Evolutionary conservation across 1,140 invertebrate genomes (phyloP), one percentile per base, ranked within the genome.

Genomic region (Papilio glaucus): DNA sequence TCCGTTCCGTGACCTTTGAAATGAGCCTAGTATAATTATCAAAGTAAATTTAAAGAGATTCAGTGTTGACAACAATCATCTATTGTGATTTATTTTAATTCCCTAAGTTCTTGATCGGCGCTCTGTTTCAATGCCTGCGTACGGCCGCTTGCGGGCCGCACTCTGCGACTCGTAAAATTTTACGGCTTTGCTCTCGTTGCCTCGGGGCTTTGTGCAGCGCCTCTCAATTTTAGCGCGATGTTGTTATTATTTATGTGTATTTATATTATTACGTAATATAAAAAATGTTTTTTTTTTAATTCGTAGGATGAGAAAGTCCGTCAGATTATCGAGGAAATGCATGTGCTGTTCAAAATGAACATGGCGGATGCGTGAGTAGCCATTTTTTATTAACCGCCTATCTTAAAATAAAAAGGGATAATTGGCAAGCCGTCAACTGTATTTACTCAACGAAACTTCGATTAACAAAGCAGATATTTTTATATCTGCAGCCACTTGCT

Each of bases 281-380:
- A n/a, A n/a, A n/a, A n/a, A n/a, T n/a, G n/a, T n/a, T n/a, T n/a
- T n/a, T n/a, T 67, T 65, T 72, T 72, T 71, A n/a, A 4, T 69
- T 89, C 86, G 8, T 73, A 92, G 89, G 90, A 92, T 83, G 90
- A 91, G 26, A 89, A 89, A 77, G 84, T 92, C 39, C 79, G 89
- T 0, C 89, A 91, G 71, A 91, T 92, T 45, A 77, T 91, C 7
- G 88, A 92, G 72, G 90, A 92, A 81, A 92, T 90, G 90, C 87
- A 92, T 61, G 67, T 85, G 29, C 42, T 92, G 29, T 92, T 89
- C 67, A 88, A 89, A 80, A 82, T 91, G 83, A 92, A 92, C 74
- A 91, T 90, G 85, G 88, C 84, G 75, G 90, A 92, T 81, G 90
- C 89, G 90, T 91, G 80, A 90, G 89, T 92, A 69, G 29, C 8